A percentile compares a stretch with the other conserved stretches of the same genome.
phyloP scores from a whole-genome alignment of 2,888 invertebrate species.

The Cyclophora albipunctata region DNA sequence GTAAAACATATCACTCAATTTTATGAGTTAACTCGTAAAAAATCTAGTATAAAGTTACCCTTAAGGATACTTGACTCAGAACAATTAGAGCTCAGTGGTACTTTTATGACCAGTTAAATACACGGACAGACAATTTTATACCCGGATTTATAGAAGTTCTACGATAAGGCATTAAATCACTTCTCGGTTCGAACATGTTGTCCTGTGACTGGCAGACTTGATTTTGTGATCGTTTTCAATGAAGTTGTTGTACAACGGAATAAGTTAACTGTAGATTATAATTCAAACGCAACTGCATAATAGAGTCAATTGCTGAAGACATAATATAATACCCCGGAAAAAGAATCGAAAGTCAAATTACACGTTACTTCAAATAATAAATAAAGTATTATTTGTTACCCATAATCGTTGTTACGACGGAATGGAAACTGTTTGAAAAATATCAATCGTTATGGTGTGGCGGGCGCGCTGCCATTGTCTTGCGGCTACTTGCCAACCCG shows the following conservation, averaged over 20 bases:
- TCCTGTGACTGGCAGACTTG: no score
- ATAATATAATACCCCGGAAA: no score
- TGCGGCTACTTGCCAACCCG: slow-evolving; percentile 5
- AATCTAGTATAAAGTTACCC: slow-evolving; percentile 33
- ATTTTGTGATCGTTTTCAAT: no score
- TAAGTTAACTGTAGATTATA: no score
- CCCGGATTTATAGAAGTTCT: slow-evolving; percentile 43
- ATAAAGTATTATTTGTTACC: no score
- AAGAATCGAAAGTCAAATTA: no score
- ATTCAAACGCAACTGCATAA: no score
- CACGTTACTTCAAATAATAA: no score
- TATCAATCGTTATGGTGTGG: slow-evolving; percentile 28
- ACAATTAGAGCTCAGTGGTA: slow-evolving; percentile 60
- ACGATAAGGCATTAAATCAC: slow-evolving; percentile 21
- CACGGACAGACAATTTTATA: slow-evolving; percentile 47
- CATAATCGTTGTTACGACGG: slow-evolving; percentile 2
- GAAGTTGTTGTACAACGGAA: no score
- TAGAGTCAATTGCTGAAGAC: no score
- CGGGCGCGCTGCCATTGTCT: slow-evolving; percentile 30
- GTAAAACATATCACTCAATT: slow-evolving; percentile 22
- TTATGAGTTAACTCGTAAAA: slow-evolving; percentile 52
- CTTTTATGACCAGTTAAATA: slow-evolving; percentile 59
- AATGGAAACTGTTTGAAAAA: slow-evolving; percentile 21
- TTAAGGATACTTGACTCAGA: slow-evolving; percentile 31
- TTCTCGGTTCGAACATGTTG: slow-evolving; percentile 12